Base-by-base conservation (phyloP, 2,797 vertebrate species). In the Trichosurus vulpecula region DNA sequence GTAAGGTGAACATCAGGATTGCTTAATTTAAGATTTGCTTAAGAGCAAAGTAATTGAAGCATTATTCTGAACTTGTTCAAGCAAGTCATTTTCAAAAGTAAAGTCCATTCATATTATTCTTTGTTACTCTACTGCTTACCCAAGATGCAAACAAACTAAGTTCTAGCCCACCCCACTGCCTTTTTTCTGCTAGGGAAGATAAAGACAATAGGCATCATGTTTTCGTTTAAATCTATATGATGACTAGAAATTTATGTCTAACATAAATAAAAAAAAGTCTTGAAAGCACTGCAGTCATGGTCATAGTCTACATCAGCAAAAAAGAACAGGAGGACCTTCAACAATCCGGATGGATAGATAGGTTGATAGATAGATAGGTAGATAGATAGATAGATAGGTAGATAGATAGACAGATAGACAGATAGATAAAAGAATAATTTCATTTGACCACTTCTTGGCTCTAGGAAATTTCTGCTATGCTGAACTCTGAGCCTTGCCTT, bases 91-190 rank as follows among this genome's bases (percentile, higher is more conserved):
- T 74, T 74, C n/a, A 22, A 22, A 74, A 61, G 12, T 35, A 13
- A 61, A 41, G 2, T 74, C 16, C 10, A 41, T 8, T 66, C 66
- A n/a, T 6, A 74, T 74, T 22, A 41, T 41, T 41, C 6, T 22
- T 25, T 41, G 16, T 41, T 74, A 41, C n/a, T 41, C n/a, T 74
- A 8, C 16, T 22, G 2, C n/a, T 74, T 41, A 25, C 1, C n/a
- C n/a, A 41, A 74, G 66, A 74, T 41, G 19, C 6, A 41, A 66
- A 22, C 1, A 8, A 74, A 74, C 8, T 41, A 74, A 66, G 16
- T 19, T 66, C 1, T n/a, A 35, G 4, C 4, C 4, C 29, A 10
- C 0, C 30, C 3, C 27, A 6, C 6, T 6, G 11, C 9, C 11
- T 31, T 58, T 31, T 66, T n/a, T 6, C 4, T 74, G 0, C 35